Evolutionary conservation across 2,888 invertebrate genomes (phyloP), one percentile per base, ranked within the genome.

Genomic region (Sarcophaga variegata): DNA sequence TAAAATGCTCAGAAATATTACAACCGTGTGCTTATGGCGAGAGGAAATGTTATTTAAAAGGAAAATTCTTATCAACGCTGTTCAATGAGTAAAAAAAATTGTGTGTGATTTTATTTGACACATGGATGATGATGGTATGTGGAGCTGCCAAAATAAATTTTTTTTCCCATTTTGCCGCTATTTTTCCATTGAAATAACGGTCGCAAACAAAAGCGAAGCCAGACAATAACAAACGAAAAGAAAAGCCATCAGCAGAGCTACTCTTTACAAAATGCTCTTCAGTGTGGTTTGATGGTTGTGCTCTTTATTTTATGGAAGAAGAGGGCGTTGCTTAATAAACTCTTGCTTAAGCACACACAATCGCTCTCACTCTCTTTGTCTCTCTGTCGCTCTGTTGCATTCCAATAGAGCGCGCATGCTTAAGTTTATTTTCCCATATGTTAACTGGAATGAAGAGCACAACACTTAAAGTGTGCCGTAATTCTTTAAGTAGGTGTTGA

Each of bases 371-470:
- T 37, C 37, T 37, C 37, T 37, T 37, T 37, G 10, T 8, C 37
- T 10, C 37, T 37, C 37, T 37, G 37, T 37, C 37, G 10, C 54
- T 17, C 54, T 14, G 12, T 54, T 54, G 14, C 67, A 69, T 76
- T 87, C 84, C 87, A 87, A 82, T 63, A 78, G 87, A 87, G 87
- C 78, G 81, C 87, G 87, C 87, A 87, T 76, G 84, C 27, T 72
- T 76, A 81, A 79, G 80, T 78, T 81, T 70, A 78, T 71, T 80
- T 74, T 78, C 80, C 81, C 71, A 64, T 49, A 20, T 17, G 60
- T 25, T n/a, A n/a, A 86, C 92, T 91, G 92, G 92, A 91, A 92
- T 59, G 89, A 90, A 86, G 69, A 89, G 85, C 86, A 76, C 8
- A 37, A 76, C 82, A 49, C 11, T 14, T 14, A 14, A 49, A 17